Base-by-base conservation (phyloP, 1,140 invertebrate species). In the Drosophila varians region DNA sequence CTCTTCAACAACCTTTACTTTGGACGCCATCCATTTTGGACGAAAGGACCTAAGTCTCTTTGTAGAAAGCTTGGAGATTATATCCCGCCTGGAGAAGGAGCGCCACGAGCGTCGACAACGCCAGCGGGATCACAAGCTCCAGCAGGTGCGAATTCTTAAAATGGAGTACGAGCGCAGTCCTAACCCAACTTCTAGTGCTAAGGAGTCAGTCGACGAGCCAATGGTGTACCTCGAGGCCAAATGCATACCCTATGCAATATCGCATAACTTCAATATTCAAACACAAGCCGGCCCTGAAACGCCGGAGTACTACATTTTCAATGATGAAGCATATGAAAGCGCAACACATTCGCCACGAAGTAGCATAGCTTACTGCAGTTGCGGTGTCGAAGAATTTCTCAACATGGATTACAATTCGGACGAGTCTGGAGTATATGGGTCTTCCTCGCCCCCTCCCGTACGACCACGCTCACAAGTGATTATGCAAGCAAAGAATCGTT, bases 51-150 rank as follows among this genome's bases (percentile, higher is more conserved):
- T 90, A 11, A 23, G 25, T 0, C 40, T 89, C 0, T 90, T 89
- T 14, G 64, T 90, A 0, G 82, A 90, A 8, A 80, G 74, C 25
- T 23, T 90, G 40, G 89, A 90, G 34, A 89, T 70, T 0, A 84
- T 90, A 4, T 40, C 71, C 0, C 72, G 74, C n/a, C 26, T 90
- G 3, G 69, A 84, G 5, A 66, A 71, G 7, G 64, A 90, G 14
- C 64, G 74, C 0, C 60, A 76, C 4, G 84, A 84, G 23, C 64
- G 72, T 2, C 52, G 73, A 0, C 55, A 74, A n/a, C 68, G 52
- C 0, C 64, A 73, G 0, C 74, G 68, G 1, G 36, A 56, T 2
- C 47, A 74, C 11, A 69, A 55, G 45, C 12, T 76, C 4, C 75
- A 52, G 0, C 48, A 69, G 36, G 40, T 16, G 3, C 69, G 82